Percentiles rank a stretch among this genome's conserved stretches.
Evolutionary conservation across 1,140 invertebrate genomes (phyloP).

Genomic region (Sycophila sp.): DNA sequence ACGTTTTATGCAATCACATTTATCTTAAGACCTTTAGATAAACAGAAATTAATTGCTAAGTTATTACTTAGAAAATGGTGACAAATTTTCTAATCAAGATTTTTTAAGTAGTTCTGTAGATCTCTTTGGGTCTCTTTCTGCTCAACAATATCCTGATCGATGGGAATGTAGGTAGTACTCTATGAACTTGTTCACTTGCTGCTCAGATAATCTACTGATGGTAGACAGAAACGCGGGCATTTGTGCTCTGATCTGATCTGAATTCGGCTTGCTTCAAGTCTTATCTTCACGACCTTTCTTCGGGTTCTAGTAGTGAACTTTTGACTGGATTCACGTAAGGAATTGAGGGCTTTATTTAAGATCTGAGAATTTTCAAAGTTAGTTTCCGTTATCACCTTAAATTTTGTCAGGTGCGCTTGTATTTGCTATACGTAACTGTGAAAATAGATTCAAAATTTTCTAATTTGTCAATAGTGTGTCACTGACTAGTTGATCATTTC

Average conservation of each 20-base stretch:
- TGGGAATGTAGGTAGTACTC: slow-evolving; percentile 57
- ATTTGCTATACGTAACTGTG: too few relatives aligned
- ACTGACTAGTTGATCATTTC: too few relatives aligned
- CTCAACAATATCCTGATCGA: slow-evolving; percentile 52
- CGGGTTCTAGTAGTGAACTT: background rate
- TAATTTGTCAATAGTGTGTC: too few relatives aligned
- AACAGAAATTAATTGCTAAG: background rate
- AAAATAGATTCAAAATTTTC: too few relatives aligned
- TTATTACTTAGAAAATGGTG: slow-evolving; percentile 14
- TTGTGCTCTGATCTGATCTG: background rate
- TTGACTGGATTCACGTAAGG: background rate
- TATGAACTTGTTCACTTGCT: slow-evolving; percentile 45
- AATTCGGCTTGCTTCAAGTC: background rate
- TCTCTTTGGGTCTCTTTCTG: too few relatives aligned
- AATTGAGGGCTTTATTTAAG: slow-evolving; percentile 23
- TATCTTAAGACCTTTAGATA: too few relatives aligned
- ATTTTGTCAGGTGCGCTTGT: slow-evolving; percentile 42
- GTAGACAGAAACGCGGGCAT: background rate
- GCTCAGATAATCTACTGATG: background rate
- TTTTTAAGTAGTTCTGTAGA: slow-evolving; percentile 30
- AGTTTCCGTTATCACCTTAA: slow-evolving; percentile 58
- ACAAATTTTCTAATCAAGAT: slow-evolving; percentile 8
- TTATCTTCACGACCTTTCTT: background rate
- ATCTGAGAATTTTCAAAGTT: slow-evolving; percentile 52
- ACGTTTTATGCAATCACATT: too few relatives aligned